These are phyloP conservation scores for Sminthurinus aureus DNA, from an alignment of 2,888 invertebrate genomes.

Conservation along the genomic window DNA sequence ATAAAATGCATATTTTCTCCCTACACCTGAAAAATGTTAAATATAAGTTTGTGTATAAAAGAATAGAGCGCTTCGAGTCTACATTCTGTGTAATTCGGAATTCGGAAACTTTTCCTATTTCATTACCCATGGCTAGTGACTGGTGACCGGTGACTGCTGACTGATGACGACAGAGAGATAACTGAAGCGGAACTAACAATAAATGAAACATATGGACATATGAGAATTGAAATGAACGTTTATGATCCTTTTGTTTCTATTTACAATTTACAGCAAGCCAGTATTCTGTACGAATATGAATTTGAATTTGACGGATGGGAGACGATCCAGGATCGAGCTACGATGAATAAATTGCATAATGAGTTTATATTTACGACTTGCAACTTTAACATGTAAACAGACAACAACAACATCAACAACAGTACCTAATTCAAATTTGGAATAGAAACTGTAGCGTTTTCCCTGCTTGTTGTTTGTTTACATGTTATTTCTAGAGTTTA, in stretches of 20 bases:
- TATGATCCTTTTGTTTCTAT: conserved; percentile 5
- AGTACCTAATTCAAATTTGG: neutral
- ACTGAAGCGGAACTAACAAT: conserved; percentile 21
- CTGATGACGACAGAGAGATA: conserved; percentile 7
- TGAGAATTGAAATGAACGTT: conserved; percentile 7
- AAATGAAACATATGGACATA: conserved; percentile 34
- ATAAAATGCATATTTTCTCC: too few species aligned
- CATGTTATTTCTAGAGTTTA: too few species aligned
- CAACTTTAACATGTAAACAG: too few species aligned
- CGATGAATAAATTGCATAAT: neutral
- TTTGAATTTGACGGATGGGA: conserved; percentile 26
- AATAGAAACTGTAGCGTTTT: too few species aligned
- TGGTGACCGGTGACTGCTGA: neutral
- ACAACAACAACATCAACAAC: neutral
- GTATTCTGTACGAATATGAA: neutral
- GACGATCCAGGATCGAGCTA: neutral
- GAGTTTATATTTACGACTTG: neutral
- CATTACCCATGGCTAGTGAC: too few species aligned
- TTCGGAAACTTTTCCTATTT: too few species aligned
- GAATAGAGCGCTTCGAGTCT: too few species aligned
- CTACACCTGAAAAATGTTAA: too few species aligned
- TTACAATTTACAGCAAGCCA: neutral
- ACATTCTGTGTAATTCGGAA: too few species aligned
- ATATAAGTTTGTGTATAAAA: too few species aligned
- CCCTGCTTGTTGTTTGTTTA: too few species aligned